phyloP scores from a whole-genome alignment of 2,888 invertebrate species.

The Athrips mouffetella region DNA sequence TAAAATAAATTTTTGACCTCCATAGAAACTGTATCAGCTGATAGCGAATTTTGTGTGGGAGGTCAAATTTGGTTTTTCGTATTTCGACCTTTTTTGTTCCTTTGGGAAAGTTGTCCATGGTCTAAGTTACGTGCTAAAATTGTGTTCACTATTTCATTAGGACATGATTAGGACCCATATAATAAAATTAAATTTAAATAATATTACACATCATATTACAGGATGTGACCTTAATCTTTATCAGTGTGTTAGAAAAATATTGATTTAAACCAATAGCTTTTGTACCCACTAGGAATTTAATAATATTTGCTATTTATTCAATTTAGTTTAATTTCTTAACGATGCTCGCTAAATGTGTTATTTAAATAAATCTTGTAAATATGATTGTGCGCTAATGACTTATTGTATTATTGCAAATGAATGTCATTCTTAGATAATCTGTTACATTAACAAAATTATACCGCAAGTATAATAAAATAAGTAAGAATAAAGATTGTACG shows the following conservation, averaged over 20 bases:
- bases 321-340: conserved; percentile 4
- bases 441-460: not conserved
- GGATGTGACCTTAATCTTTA: not conserved
- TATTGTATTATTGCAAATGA: not conserved
- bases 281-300: not conserved
- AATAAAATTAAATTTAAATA: too few species aligned
- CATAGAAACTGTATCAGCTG: too few species aligned
- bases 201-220: too few species aligned
- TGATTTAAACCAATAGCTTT: not conserved
- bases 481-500: too few species aligned
- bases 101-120: not conserved
- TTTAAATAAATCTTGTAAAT: not conserved
- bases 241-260: not conserved
- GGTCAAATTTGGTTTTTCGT: not conserved
- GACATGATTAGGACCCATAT: too few species aligned
- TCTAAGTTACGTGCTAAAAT: too few species aligned
- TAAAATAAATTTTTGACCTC: too few species aligned
- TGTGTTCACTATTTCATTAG: too few species aligned
- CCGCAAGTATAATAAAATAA: not conserved
- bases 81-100: not conserved
- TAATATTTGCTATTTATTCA: not conserved
- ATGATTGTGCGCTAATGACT: not conserved
- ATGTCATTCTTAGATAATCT: conserved; percentile 1
- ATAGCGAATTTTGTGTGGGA: too few species aligned
- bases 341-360: not conserved